Percentiles rank a stretch among this genome's conserved stretches.
Conservation (phyloP, 2,113 vertebrate genomes). For the Rostratula benghalensis region DNA sequence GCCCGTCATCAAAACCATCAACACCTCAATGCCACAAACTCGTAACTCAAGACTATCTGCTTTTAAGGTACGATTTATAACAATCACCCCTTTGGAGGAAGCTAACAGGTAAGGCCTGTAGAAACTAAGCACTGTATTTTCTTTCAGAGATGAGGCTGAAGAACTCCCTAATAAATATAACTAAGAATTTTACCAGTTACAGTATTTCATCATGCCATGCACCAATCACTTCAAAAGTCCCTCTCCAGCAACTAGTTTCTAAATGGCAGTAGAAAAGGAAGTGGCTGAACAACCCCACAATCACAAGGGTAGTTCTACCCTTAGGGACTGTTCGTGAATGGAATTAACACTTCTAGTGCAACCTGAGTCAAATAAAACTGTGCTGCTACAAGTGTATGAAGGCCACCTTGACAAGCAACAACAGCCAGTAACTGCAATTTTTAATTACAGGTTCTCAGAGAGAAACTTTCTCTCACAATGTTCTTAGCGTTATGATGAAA, state of each 20-base stretch:
- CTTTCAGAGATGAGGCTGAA: neutral
- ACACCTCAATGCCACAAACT: neutral
- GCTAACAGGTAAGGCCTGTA: neutral
- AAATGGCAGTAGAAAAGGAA: neutral
- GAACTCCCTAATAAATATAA: neutral
- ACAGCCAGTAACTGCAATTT: neutral
- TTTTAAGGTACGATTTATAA: neutral
- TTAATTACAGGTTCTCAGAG: neutral
- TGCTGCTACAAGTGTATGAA: neutral
- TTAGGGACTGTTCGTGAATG: accelerated
- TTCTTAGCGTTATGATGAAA: neutral
- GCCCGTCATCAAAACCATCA: neutral
- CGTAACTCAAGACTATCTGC: neutral
- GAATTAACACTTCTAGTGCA: neutral
- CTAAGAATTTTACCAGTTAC: neutral
- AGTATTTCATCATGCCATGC: neutral
- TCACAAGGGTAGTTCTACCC: neutral
- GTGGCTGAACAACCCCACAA: neutral
- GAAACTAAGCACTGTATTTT: neutral
- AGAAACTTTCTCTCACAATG: neutral
- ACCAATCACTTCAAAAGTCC: neutral
- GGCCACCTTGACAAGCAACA: neutral
- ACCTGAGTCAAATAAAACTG: neutral
- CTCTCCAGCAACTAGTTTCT: neutral
- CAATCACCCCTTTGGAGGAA: neutral